Percentiles rank a stretch among this genome's conserved stretches.
Conservation (phyloP, 1,140 invertebrate genomes). For the Drosophila pectinifera region DNA sequence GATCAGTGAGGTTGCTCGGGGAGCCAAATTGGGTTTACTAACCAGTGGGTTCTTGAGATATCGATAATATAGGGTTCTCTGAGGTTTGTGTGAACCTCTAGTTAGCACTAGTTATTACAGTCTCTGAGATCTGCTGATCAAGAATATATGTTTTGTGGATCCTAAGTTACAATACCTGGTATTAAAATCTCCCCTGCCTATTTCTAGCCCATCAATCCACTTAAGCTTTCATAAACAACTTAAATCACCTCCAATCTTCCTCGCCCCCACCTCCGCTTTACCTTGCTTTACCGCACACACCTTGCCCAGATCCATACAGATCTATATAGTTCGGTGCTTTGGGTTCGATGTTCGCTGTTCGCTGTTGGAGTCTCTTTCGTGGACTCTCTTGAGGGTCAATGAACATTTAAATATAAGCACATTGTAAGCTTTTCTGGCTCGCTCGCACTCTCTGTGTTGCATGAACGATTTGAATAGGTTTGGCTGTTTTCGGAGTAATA, state of each 20-base stretch:
- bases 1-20: slow-evolving; percentile 52
- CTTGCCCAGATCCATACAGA: background rate
- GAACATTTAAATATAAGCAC: slow-evolving; percentile 72
- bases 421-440: slow-evolving; percentile 68
- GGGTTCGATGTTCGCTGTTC: slow-evolving; percentile 12
- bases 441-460: background rate
- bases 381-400: slow-evolving; percentile 53
- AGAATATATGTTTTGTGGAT: background rate
- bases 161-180: background rate
- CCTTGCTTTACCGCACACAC: background rate
- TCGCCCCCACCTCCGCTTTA: background rate
- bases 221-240: slow-evolving; percentile 13
- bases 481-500: slow-evolving; percentile 16
- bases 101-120: no score
- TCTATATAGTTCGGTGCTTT: slow-evolving; percentile 18
- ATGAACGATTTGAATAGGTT: slow-evolving; percentile 47
- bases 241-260: background rate
- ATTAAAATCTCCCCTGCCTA: background rate
- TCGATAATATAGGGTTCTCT: background rate
- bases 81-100: background rate
- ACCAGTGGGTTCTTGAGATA: background rate
- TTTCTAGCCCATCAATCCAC: slow-evolving; percentile 4
- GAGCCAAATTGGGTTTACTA: background rate
- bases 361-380: slow-evolving; percentile 31
- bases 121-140: no score